A percentile compares a stretch with the other conserved stretches of the same genome.
Evolutionary conservation across 1,140 invertebrate genomes (phyloP).

Genomic region (Leptinotarsa undecemlineata): DNA sequence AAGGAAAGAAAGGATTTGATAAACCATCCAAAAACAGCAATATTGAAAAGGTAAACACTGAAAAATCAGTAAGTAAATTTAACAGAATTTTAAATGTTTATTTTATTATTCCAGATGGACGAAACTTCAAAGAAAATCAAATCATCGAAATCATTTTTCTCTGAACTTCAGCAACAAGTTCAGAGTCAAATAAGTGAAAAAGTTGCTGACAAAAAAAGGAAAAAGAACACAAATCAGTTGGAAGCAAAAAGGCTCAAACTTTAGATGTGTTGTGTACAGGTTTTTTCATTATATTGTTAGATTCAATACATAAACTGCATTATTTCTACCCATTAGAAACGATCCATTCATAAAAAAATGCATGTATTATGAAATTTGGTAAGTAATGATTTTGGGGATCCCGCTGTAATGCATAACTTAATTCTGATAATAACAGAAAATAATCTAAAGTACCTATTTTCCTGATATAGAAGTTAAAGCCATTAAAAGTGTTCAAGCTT

Average conservation of each 20-base stretch:
- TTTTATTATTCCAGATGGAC: conserved; percentile 54
- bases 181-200: conserved; percentile 59
- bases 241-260: conserved; percentile 60
- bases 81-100: conserved; percentile 13
- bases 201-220: conserved; percentile 48
- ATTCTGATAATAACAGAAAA: too few relatives aligned
- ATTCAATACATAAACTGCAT: too few relatives aligned
- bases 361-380: too few relatives aligned
- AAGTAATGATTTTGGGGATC: too few relatives aligned
- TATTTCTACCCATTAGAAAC: too few relatives aligned
- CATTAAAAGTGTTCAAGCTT: too few relatives aligned
- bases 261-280: conserved; percentile 40
- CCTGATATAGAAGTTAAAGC: too few relatives aligned
- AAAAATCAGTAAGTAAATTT: not conserved
- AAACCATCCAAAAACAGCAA: conserved; percentile 68
- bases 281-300: too few relatives aligned
- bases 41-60: conserved; percentile 59
- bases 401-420: too few relatives aligned
- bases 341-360: too few relatives aligned
- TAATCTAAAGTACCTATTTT: too few relatives aligned
- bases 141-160: conserved; percentile 83
- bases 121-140: conserved; percentile 65
- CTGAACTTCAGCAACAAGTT: conserved; percentile 76
- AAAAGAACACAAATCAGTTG: conserved; percentile 45
- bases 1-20: conserved; percentile 60